Evolutionary conservation across 2,797 vertebrate genomes (phyloP), one percentile per base, ranked within the genome.

Genomic region (Phrynocephalus guinanensis): DNA sequence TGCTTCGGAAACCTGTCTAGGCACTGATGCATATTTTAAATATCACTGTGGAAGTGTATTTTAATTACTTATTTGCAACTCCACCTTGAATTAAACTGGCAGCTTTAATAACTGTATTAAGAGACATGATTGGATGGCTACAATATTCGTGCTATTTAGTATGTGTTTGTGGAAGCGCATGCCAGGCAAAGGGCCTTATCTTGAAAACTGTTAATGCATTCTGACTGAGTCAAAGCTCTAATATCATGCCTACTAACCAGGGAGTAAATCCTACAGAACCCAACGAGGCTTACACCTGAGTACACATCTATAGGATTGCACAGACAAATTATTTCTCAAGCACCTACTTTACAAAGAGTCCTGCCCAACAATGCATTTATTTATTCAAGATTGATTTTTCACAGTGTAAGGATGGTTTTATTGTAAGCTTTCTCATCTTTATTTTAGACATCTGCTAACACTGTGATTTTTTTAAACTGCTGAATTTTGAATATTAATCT

Each of bases 1-100:
- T 95, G 93, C 93, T 94, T 89, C 91, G 50, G 93, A 94, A 94
- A 90, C 94, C 93, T 95, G 92, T 93, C 92, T 93, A 96, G 93
- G 93, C 88, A 93, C 85, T 38, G 89, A 94, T 89, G 95, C 88
- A 91, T 78, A 76, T 94, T 89, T 92, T 91, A 94, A 92, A 86
- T 83, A 91, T 91, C 89, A 90, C 72, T 88, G 86, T 63, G 88
- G 30, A 86, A 95, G 89, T 91, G 83, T 92, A 91, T 91, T 95
- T 89, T 90, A 94, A 90, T 93, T 91, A 93, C 77, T 89, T 81
- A 88, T 90, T 93, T 91, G 92, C 88, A 83, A 85, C 72, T 79
- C 87, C 66, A 87, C 81, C 91, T 93, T 84, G 56, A 87, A 38
- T 92, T 82, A 91, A 93, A 38, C 78, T 82, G 44, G 68, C 66